Evolutionary conservation across 2,888 invertebrate species (phyloP).

Genomic region (Exocentrus adspersus): DNA sequence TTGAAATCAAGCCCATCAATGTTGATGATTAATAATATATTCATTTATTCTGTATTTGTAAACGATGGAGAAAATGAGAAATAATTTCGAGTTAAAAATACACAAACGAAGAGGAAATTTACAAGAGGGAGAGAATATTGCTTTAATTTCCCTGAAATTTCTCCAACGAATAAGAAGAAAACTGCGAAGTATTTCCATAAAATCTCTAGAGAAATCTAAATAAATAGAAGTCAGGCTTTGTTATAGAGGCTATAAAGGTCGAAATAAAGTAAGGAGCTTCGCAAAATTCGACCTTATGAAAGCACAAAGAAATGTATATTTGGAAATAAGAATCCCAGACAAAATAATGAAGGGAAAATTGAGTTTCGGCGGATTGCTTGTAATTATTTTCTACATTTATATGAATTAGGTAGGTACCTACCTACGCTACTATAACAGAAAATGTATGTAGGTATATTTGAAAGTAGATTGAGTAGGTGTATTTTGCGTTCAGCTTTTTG

Average conservation of each 20-base stretch:
- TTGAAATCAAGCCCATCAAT: constrained; percentile 24
- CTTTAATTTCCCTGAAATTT: constrained; percentile 49
- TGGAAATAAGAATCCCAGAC: constrained; percentile 32
- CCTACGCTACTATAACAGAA: too few species aligned
- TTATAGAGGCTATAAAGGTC: constrained; percentile 53
- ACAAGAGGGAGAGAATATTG: constrained; percentile 40
- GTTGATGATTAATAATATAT: constrained; percentile 27
- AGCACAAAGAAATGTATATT: constrained; percentile 34
- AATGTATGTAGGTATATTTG: too few species aligned
- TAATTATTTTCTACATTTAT: constrained; percentile 33
- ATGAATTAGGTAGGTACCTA: too few species aligned
- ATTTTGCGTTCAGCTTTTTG: too few species aligned
- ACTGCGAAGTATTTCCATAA: constrained; percentile 62
- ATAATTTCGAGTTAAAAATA: constrained; percentile 32
- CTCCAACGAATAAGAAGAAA: constrained; percentile 54
- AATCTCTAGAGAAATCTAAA: constrained; percentile 61
- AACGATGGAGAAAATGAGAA: constrained; percentile 28
- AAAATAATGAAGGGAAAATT: constrained; percentile 37
- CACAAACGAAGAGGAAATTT: constrained; percentile 37
- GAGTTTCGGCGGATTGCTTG: constrained; percentile 30
- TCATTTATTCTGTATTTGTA: constrained; percentile 26
- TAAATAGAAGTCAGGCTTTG: constrained; percentile 59
- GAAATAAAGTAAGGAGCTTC: constrained; percentile 35
- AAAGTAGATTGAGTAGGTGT: too few species aligned
- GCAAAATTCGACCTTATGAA: constrained; percentile 27